Evolutionary conservation across 2,113 vertebrate genomes (phyloP), one percentile per base, ranked within the genome.

Genomic region (Benthochromis sp.): DNA sequence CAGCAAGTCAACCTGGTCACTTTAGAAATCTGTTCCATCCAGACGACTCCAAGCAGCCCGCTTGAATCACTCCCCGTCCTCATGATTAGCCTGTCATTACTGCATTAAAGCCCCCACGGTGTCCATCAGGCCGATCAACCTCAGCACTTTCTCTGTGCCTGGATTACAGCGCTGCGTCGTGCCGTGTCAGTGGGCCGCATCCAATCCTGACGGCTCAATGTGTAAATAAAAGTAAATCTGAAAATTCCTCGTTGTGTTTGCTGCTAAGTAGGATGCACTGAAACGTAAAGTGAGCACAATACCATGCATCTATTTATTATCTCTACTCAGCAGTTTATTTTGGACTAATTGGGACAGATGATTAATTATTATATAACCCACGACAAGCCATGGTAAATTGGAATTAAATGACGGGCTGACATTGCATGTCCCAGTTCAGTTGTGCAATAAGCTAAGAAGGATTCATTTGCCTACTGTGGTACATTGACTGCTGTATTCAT

Each of bases 1-100:
- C 90, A 86, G 83, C 76, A 78, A 90, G 91, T 92, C 94, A 92
- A 92, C 91, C 92, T 92, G 94, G 94, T 92, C 92, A 91, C 85
- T 89, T 92, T 92, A 89, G 59, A 87, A 91, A 94, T 90, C 92
- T 92, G 92, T 84, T 93, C 82, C 45, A 78, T 89, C 85, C 94
- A 88, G 81, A 85, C 57, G 27, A 85, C 34, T 91, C 86, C 93
- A 90, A 80, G 66, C 66, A n/a, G 61, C 91, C 85, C 5, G 73
- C 90, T 90, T 91, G 91, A 91, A 87, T 83, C 52, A 84, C 45
- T 84, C 86, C 84, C 76, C 3, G 36, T 92, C 76, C 85, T 69
- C 59, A 89, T 86, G 91, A 95, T 94, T 91, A 94, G 88, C 86
- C 82, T 5, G 66, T 73, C 90, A 45, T 53, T 61, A 24, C 57